Evolutionary conservation across 2,888 invertebrate species (phyloP), one percentile per base, ranked within the genome.

Genomic region (Troides aeacus): DNA sequence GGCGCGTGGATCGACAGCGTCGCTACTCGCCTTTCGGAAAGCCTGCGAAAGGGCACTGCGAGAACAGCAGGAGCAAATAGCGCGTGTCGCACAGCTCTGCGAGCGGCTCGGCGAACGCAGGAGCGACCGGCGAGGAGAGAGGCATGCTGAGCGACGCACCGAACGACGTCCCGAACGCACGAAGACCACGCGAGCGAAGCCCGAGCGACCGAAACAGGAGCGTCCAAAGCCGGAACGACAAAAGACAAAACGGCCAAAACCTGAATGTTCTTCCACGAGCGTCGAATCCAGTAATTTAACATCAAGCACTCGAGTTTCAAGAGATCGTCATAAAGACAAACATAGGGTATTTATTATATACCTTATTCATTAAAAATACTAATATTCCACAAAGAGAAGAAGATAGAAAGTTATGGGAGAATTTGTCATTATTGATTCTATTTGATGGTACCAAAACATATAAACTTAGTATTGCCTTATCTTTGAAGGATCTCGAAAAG

Each of bases 11-110:
- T 82, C 86, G 2, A 73, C 79, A 0, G 74, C 77, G 50, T 87
- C 89, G 6, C 78, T 85, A 72, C 83, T 82, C 8, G 84, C 84
- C 3, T 88, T 88, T 78, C 82, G 84, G 36, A 75, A 78, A 2
- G 78, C 80, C 3, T 88, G 88, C 78, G 84, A 86, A 76, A 81
- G 83, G 15, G 83, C 88, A 30, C 75, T 90, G 36, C 80, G 80
- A 4, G 86, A 87, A 64, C 90, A 90, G 72, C 88, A 89, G 72
- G 76, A 76, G 62, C 79, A 77, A 62, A 84, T 89, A 56, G 80
- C 86, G 1, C 85, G 84, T 60, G 87, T 90, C 6, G 82, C 88
- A 1, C 79, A 82, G 73, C 78, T 90, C 42, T 90, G 90, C 78
- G 86, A 87, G 78, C 80, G 79, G 8, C 80, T 90, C 30, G 80